These are phyloP conservation scores for Agelas oroides DNA, from an alignment of 37 sponge, comb jelly and placozoan genomes.

Conservation along the genomic window DNA sequence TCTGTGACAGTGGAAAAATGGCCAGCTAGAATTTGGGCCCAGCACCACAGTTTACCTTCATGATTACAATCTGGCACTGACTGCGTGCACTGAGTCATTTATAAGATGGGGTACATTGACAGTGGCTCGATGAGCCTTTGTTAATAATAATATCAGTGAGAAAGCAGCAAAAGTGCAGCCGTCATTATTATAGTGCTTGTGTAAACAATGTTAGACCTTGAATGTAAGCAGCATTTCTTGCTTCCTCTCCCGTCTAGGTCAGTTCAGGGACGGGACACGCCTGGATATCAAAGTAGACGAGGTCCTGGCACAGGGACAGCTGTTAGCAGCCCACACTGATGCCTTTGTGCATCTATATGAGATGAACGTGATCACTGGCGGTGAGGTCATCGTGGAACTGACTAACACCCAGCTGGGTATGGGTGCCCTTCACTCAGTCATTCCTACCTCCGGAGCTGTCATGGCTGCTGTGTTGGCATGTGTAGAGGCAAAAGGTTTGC, in stretches of 20 bases:
- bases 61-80: too few species aligned
- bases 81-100: too few species aligned
- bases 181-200: too few species aligned
- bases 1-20: too few species aligned
- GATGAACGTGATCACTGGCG: slow-evolving; percentile 56
- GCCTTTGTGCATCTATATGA: slow-evolving; percentile 65
- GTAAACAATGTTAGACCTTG: too few species aligned
- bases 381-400: slow-evolving; percentile 66
- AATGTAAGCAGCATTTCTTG: too few species aligned
- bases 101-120: too few species aligned
- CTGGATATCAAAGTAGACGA: slow-evolving; percentile 5
- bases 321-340: slow-evolving; percentile 50
- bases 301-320: slow-evolving; percentile 29
- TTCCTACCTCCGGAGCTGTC: slow-evolving; percentile 32
- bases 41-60: too few species aligned
- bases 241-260: slow-evolving; percentile 24
- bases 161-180: too few species aligned
- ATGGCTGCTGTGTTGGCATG: slow-evolving; percentile 53
- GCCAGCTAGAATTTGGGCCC: too few species aligned
- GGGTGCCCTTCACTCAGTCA: slow-evolving; percentile 60
- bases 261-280: slow-evolving; percentile 59
- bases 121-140: too few species aligned
- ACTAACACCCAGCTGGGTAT: slow-evolving; percentile 62
- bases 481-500: slow-evolving; percentile 22
- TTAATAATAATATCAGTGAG: too few species aligned